phyloP scores from a whole-genome alignment of 2,888 invertebrate genomes.

The Caenorhabditis imperialis region DNA sequence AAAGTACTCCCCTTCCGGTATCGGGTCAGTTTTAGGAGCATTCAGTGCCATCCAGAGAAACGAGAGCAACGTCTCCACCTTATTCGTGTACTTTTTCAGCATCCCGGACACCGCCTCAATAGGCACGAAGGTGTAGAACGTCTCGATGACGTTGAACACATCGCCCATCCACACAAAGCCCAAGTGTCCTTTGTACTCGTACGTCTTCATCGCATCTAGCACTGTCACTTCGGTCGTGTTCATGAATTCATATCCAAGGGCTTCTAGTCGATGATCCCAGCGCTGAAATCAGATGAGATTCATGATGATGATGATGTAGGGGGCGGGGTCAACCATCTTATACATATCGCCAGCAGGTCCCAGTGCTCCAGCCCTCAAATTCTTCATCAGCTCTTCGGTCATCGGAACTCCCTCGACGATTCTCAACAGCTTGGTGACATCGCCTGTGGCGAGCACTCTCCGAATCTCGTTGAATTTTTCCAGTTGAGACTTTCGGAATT shows the following conservation, averaged over 20 bases:
- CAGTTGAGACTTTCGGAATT: too few species aligned
- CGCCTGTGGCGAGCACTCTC: too few species aligned
- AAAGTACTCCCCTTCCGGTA: too few species aligned
- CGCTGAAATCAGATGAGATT: not conserved
- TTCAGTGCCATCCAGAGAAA: too few species aligned
- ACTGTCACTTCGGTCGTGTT: not conserved
- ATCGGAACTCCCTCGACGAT: not conserved
- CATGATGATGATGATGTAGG: too few species aligned
- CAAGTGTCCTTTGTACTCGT: slow-evolving; percentile 7
- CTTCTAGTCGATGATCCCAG: slow-evolving; percentile 3
- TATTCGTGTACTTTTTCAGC: too few species aligned
- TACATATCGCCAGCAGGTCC: slow-evolving; percentile 15
- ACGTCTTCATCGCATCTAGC: not conserved
- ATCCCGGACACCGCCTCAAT: too few species aligned
- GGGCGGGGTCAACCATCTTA: not conserved
- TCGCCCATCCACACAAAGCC: slow-evolving; percentile 13
- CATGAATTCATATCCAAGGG: slow-evolving; percentile 11
- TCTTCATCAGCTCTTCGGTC: not conserved
- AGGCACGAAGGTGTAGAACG: too few species aligned
- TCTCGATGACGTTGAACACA: not conserved
- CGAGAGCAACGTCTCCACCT: too few species aligned
- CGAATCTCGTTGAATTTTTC: too few species aligned
- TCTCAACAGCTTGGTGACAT: not conserved
- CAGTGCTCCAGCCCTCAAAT: too few species aligned
- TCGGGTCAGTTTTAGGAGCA: too few species aligned